Evolutionary conservation across 2,113 vertebrate species (phyloP).

Genomic region (Rana temporaria): DNA sequence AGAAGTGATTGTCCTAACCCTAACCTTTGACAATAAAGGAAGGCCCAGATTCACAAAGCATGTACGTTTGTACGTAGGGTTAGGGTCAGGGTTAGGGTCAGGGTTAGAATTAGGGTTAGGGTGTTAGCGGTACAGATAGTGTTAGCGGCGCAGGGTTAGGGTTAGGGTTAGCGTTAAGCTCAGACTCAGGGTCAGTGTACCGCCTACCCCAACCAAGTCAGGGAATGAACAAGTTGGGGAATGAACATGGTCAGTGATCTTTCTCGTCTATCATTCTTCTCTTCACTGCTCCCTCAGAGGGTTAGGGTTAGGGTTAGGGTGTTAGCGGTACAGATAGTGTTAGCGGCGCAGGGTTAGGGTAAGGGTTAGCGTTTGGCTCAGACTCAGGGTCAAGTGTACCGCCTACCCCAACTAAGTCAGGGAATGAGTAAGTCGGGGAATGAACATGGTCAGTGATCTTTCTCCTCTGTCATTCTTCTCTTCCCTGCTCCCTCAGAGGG

Average conservation of each 20-base stretch:
- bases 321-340: too few species aligned
- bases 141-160: accelerated
- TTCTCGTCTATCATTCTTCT: background rate
- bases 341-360: background rate
- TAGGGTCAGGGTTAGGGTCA: too few species aligned
- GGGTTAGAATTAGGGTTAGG: too few species aligned
- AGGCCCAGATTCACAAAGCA: too few species aligned
- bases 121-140: too few species aligned
- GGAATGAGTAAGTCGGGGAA: background rate
- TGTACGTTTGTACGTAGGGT: too few species aligned
- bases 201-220: accelerated
- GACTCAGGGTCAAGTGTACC: background rate
- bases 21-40: too few species aligned
- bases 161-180: background rate
- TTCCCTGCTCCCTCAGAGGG: background rate
- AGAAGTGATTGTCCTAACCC: too few species aligned
- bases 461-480: background rate
- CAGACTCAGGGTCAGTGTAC: background rate
- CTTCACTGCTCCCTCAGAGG: background rate
- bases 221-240: background rate
- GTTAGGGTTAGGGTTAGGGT: constrained; percentile 16
- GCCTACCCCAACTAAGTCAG: background rate
- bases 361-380: background rate
- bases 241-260: background rate
- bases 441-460: background rate